Evolutionary conservation across 2,113 vertebrate species (phyloP), one percentile per base, ranked within the genome.

Genomic region (Poeciliopsis retropinna): DNA sequence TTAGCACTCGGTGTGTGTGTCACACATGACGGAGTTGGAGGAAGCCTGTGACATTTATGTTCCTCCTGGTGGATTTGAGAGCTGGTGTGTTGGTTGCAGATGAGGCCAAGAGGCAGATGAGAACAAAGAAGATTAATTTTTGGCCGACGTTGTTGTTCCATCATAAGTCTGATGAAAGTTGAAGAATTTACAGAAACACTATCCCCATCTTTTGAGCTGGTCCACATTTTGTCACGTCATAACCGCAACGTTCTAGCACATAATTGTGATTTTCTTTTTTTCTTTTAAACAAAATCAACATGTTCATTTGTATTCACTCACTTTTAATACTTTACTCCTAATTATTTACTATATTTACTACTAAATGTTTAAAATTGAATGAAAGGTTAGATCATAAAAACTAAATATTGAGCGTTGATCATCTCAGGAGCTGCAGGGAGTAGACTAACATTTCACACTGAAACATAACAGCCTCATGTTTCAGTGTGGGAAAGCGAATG

Each of bases 1-100:
- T 83, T 76, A 85, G 41, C n/a, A 27, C 6, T n/a, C 74, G 41
- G 79, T 84, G 81, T 82, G 86, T 84, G 67, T 78, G 80, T 87
- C 84, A 85, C 76, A 85, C 70, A 81, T 88, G 81, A 81, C 65
- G 73, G 82, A 83, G 29, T 57, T 79, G 75, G 44, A 63, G 69
- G 75, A 73, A 81, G 68, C 85, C 61, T 80, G 77, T 72, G 81
- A 80, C 78, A 82, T 88, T 86, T 82, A 63, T 29, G 67, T 69
- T 27, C 54, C 39, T 34, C 41, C 31, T 19, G 34, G 2, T 73
- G 63, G 39, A 75, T 70, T 64, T 67, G 30, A 32, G 66, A 39
- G 32, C 64, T 74, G 80, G 67, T 61, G 69, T 83, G 27, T 37
- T 72, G 60, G 64, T 30, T 67, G 70, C 61, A 54, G 25, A 66